These are phyloP conservation scores for Dolichotis patagonum DNA, from an alignment of 2,113 vertebrate species.

Conservation along the genomic window DNA sequence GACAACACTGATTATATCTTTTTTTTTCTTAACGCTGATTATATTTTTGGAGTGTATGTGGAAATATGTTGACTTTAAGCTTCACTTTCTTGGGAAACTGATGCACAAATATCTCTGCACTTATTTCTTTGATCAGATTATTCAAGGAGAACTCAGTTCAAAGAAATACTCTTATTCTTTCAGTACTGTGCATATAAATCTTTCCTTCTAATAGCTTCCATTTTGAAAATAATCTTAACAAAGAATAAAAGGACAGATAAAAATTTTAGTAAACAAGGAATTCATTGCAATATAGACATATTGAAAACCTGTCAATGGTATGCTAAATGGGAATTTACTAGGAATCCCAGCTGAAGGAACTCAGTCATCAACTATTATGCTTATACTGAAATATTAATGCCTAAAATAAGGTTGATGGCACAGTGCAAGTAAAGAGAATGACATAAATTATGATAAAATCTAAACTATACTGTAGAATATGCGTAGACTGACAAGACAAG, in stretches of 20 bases:
- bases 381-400: neutral
- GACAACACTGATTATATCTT: neutral
- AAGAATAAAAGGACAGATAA: neutral
- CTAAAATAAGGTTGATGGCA: neutral
- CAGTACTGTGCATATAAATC: neutral
- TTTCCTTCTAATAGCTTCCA: neutral
- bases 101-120: neutral
- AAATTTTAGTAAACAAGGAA: neutral
- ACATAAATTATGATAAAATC: neutral
- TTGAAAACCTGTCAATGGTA: neutral
- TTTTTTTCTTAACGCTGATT: neutral
- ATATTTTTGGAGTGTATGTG: neutral
- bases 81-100: neutral
- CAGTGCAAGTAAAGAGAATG: neutral
- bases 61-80: neutral
- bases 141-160: neutral
- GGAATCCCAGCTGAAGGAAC: neutral
- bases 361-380: neutral
- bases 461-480: neutral
- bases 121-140: slow-evolving; percentile 5
- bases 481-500: neutral
- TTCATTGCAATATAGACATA: neutral
- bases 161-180: neutral
- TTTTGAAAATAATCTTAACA: slow-evolving; percentile 20
- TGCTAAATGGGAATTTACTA: neutral